phyloP scores from a whole-genome alignment of 2,888 invertebrate species.

The Dinocampus coccinellae region DNA sequence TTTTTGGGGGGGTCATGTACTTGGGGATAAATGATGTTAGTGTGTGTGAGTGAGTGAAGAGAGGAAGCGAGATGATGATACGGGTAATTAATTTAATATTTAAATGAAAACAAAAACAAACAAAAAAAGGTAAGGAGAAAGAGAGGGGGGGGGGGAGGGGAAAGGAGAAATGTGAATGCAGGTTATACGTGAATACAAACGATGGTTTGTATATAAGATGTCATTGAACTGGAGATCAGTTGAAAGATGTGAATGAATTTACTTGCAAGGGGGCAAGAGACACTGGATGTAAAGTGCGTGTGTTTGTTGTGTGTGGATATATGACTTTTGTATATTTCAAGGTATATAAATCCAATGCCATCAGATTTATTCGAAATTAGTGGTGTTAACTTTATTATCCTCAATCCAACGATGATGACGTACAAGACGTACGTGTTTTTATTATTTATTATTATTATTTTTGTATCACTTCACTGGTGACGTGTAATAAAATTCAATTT shows the following conservation, averaged over 20 bases:
- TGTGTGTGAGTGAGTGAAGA: no score
- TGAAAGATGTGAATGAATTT: constrained; percentile 6
- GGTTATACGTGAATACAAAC: not conserved
- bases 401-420: not conserved
- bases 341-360: not conserved
- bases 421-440: not conserved
- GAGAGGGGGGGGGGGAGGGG: not conserved
- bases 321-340: no score
- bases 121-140: no score
- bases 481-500: no score
- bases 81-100: no score
- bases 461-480: not conserved
- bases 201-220: constrained; percentile 3
- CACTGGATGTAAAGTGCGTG: not conserved
- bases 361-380: not conserved
- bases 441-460: not conserved
- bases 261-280: not conserved
- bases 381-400: not conserved
- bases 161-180: not conserved
- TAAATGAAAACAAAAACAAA: no score
- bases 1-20: no score
- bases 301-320: no score
- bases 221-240: constrained; percentile 5
- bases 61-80: no score
- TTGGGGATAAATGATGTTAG: no score